Percentiles rank a stretch among this genome's conserved stretches.
Evolutionary conservation across 2,113 vertebrate species (phyloP).

Genomic region (Hemicordylus capensis): DNA sequence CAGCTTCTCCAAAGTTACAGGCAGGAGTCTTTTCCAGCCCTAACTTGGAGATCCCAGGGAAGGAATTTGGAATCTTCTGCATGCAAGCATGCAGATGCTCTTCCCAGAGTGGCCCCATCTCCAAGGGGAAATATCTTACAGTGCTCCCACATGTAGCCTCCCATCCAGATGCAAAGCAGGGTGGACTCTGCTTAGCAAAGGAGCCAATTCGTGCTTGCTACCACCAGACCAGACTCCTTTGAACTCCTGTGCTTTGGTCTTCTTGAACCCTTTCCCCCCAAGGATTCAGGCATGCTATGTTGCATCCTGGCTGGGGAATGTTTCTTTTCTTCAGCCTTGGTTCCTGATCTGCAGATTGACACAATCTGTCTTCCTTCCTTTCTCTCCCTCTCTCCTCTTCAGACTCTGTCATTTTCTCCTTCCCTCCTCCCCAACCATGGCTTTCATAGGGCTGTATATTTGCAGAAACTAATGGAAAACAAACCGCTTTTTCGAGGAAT

Average conservation of each 20-base stretch:
- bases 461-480: slow-evolving; percentile 55
- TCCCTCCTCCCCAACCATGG: not conserved
- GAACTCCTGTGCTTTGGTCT: not conserved
- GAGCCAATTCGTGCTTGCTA: no score
- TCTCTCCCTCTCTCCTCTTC: not conserved
- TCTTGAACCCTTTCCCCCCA: not conserved
- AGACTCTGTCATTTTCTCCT: not conserved
- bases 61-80: no score
- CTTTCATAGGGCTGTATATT: slow-evolving; percentile 24
- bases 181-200: no score
- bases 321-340: not conserved
- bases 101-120: no score
- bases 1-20: no score
- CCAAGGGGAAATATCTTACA: no score
- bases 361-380: accelerated
- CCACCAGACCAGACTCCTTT: no score
- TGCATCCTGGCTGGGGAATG: not conserved
- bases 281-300: not conserved
- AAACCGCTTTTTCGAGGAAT: slow-evolving; percentile 58
- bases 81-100: no score
- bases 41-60: no score
- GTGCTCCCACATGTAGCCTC: no score
- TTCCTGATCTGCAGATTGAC: not conserved
- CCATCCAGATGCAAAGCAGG: no score
- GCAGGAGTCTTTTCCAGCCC: no score